A percentile compares a stretch with the other conserved stretches of the same genome.
Evolutionary conservation across 2,888 invertebrate genomes (phyloP).

Genomic region (Macrosoma leucophasiata): DNA sequence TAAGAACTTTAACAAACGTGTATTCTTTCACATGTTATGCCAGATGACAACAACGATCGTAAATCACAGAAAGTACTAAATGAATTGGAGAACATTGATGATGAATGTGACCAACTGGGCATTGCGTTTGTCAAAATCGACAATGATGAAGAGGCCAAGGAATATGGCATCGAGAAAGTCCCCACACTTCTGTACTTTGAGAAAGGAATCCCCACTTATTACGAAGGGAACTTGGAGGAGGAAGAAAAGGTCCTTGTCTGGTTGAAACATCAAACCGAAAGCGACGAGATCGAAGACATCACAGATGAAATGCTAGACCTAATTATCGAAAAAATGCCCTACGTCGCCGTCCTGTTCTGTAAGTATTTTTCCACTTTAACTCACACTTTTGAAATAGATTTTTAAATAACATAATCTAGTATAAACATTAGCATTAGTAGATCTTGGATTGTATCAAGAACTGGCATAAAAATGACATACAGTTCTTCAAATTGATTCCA

Average conservation of each 20-base stretch:
- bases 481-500: conserved; percentile 69
- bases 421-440: too few species aligned
- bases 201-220: conserved; percentile 83
- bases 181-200: conserved; percentile 90
- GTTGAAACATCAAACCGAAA: conserved; percentile 89
- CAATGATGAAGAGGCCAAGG: conserved; percentile 91
- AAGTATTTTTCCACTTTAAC: conserved; percentile 62
- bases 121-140: conserved; percentile 95
- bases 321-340: conserved; percentile 90
- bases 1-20: too few species aligned
- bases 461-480: conserved; percentile 72
- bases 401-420: conserved; percentile 39
- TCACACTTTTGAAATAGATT: conserved; percentile 39
- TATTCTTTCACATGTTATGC: conserved; percentile 30
- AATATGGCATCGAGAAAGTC: conserved; percentile 92
- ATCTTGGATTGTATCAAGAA: conserved; percentile 54
- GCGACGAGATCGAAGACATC: conserved; percentile 94
- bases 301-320: conserved; percentile 96
- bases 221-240: conserved; percentile 90
- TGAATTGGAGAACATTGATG: conserved; percentile 95
- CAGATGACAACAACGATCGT: conserved; percentile 92
- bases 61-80: conserved; percentile 89
- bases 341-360: conserved; percentile 95
- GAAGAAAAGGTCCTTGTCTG: conserved; percentile 92
- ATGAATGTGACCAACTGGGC: conserved; percentile 91